Conservation (phyloP, 2,888 invertebrate species). For the Cremastinae sp. region DNA sequence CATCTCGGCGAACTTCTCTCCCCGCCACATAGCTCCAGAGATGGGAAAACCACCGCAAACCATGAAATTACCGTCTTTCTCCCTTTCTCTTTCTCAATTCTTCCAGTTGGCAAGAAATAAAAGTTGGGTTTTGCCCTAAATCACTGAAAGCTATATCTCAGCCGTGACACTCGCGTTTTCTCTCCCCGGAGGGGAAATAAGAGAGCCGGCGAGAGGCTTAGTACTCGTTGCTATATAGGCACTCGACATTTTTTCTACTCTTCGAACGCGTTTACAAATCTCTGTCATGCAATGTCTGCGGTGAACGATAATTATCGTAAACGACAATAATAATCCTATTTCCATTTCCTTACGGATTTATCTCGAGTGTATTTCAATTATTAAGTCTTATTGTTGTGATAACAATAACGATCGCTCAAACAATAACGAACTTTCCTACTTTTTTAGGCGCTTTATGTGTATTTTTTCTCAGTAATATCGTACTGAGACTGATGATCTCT, state of each 20-base stretch:
- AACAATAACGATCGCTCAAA: no score
- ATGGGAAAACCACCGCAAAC: conserved; percentile 57
- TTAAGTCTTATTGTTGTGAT: not conserved
- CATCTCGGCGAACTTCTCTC: conserved; percentile 31
- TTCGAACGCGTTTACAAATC: conserved; percentile 31
- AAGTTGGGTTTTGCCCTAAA: conserved; percentile 60
- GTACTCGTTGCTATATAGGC: conserved; percentile 25
- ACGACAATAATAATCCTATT: conserved; percentile 38
- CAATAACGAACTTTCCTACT: no score
- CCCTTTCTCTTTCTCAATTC: conserved; percentile 19
- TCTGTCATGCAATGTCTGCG: conserved; percentile 23
- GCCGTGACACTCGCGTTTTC: conserved; percentile 23
- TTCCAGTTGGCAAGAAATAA: conserved; percentile 39
- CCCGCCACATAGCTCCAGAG: conserved; percentile 28
- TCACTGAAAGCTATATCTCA: conserved; percentile 50
- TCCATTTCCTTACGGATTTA: conserved; percentile 28
- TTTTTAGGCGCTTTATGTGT: no score
- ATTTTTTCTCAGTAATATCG: no score
- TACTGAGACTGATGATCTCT: no score
- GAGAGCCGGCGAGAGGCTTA: conserved; percentile 38
- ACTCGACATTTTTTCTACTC: conserved; percentile 17
- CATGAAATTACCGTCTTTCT: conserved; percentile 52
- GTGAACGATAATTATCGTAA: no score
- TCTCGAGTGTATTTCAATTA: conserved; percentile 11
- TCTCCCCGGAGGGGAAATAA: no score